These are phyloP conservation scores for Puffinus mauretanicus DNA, from an alignment of 2,113 vertebrate species.

Conservation along the genomic window DNA sequence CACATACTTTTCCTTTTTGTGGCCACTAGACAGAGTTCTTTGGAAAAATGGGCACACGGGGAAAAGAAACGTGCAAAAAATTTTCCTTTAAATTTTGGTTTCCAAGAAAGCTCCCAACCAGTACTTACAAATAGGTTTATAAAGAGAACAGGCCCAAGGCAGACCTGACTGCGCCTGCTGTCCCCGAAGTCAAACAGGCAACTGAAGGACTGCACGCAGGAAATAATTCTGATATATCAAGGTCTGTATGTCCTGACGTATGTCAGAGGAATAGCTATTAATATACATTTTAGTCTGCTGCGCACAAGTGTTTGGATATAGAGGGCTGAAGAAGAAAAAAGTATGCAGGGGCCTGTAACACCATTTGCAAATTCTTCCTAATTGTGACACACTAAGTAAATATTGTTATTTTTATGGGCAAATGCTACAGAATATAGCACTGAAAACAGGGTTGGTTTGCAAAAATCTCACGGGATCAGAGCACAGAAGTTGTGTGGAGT, in stretches of 20 bases:
- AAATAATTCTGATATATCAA: background rate
- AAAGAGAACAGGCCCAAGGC: background rate
- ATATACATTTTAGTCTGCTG: background rate
- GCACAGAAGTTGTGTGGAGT: background rate
- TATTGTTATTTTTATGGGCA: background rate
- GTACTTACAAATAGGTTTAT: background rate
- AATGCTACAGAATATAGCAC: background rate
- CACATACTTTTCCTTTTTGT: background rate
- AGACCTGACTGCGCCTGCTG: background rate
- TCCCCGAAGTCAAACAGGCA: background rate
- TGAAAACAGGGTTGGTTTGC: background rate
- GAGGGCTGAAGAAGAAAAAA: background rate
- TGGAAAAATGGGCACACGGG: background rate
- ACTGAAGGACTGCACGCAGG: background rate
- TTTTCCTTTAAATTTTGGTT: background rate
- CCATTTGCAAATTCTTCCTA: background rate
- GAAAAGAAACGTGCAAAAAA: background rate
- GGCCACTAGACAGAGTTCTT: background rate
- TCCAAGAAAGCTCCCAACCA: background rate
- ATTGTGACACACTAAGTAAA: background rate
- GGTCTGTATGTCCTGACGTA: background rate
- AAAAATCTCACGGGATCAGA: background rate
- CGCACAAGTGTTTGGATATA: background rate
- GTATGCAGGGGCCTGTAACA: background rate
- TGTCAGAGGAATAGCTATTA: background rate